phyloP scores from a whole-genome alignment of 1,140 invertebrate genomes.

The Drosophila ogumai region DNA sequence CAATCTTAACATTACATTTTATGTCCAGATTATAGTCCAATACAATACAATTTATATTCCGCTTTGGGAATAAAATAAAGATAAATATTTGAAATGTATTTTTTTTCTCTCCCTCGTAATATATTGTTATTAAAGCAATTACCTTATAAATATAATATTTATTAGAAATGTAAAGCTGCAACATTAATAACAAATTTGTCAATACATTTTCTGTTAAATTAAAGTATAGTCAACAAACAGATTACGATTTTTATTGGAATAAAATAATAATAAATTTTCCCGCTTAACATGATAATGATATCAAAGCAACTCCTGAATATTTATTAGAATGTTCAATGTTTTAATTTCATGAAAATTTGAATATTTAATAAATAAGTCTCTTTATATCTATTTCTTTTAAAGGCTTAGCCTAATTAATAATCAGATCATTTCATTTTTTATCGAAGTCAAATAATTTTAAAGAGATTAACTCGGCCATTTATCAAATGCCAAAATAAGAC shows the following conservation, averaged over 20 bases:
- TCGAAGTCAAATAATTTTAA: background rate
- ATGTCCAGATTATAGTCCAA: background rate
- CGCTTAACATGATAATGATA: background rate
- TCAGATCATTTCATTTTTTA: background rate
- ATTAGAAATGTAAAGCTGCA: no score
- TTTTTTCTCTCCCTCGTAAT: background rate
- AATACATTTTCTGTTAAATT: no score
- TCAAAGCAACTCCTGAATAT: background rate
- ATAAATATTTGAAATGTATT: background rate
- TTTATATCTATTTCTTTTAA: background rate
- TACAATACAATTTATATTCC: background rate
- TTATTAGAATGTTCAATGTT: background rate
- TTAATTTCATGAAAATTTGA: background rate
- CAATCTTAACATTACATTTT: background rate
- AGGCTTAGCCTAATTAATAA: background rate
- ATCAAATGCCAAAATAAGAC: background rate
- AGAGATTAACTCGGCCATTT: background rate
- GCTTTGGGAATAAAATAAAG: background rate
- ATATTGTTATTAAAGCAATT: background rate
- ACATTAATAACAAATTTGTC: no score
- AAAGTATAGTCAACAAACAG: no score
- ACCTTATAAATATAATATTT: no score
- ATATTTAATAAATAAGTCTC: background rate
- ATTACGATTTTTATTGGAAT: background rate
- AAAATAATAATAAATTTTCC: background rate